Evolutionary conservation across 2,797 vertebrate genomes (phyloP).

Genomic region (Sebastiscus albofasciatus): DNA sequence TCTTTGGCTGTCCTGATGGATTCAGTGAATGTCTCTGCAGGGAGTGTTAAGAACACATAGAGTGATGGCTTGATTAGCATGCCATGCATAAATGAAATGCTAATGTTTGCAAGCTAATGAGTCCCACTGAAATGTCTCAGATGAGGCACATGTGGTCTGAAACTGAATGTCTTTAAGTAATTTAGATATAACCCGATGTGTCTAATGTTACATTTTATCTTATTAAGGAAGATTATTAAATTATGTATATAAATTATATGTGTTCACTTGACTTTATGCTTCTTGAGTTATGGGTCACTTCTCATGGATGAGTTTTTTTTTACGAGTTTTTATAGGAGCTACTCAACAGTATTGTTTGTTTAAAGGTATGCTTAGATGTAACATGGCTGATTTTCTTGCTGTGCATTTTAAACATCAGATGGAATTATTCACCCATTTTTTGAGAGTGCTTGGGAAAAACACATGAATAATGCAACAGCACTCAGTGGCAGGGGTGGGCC

Average conservation of each 20-base stretch:
- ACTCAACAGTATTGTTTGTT: constrained; percentile 15
- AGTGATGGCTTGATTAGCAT: constrained; percentile 46
- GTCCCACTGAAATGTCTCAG: constrained; percentile 41
- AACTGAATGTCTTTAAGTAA: constrained; percentile 18
- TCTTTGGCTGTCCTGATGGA: constrained; percentile 25
- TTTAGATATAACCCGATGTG: constrained; percentile 14
- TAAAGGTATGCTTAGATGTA: constrained; percentile 31
- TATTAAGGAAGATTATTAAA: neutral
- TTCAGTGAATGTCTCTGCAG: constrained; percentile 19
- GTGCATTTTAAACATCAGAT: constrained; percentile 70
- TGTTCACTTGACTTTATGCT: neutral
- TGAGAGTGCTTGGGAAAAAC: constrained; percentile 57
- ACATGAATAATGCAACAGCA: constrained; percentile 78
- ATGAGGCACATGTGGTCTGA: constrained; percentile 19
- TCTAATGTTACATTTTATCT: constrained; percentile 23
- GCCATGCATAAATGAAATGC: constrained; percentile 51
- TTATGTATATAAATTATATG: constrained; percentile 3
- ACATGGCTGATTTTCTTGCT: constrained; percentile 49
- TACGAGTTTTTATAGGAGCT: neutral
- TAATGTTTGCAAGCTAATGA: constrained; percentile 50
- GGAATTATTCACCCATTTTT: constrained; percentile 71
- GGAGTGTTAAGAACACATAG: constrained; percentile 36
- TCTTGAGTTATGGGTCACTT: neutral
- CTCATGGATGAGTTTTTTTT: neutral
- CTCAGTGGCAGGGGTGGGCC: constrained; percentile 62